These are phyloP conservation scores for Rotaria magnacalcarata DNA, from an alignment of 2,888 invertebrate genomes.

Conservation along the genomic window DNA sequence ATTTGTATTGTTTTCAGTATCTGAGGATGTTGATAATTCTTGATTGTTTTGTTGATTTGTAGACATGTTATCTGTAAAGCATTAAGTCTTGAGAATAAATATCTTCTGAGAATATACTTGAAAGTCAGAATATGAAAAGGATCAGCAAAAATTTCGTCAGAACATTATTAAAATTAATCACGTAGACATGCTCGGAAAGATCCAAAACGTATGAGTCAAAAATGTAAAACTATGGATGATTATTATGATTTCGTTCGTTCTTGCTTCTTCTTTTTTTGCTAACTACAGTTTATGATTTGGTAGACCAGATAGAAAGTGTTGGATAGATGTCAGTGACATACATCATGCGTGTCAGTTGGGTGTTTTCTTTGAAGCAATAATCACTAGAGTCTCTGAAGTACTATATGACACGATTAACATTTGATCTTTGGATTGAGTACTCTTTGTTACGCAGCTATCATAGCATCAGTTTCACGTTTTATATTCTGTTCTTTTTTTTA, in stretches of 20 bases:
- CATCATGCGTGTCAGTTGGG: neutral
- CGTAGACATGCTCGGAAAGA: neutral
- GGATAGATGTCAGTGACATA: neutral
- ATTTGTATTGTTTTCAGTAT: neutral
- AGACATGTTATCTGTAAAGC: neutral
- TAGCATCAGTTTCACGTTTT: too few species aligned
- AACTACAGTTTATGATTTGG: too few species aligned
- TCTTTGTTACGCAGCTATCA: too few species aligned
- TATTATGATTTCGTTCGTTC: neutral
- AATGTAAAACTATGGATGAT: neutral
- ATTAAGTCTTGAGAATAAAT: neutral
- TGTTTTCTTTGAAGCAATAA: too few species aligned
- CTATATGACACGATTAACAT: too few species aligned
- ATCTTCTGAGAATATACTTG: neutral
- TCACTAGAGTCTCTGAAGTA: too few species aligned
- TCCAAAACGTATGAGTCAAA: too few species aligned
- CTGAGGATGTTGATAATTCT: neutral
- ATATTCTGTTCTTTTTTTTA: too few species aligned
- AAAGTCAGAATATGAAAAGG: too few species aligned
- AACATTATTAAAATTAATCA: neutral
- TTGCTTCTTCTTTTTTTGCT: neutral
- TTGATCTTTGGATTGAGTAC: too few species aligned
- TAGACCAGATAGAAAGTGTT: neutral
- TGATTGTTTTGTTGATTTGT: neutral
- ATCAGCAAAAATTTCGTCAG: neutral